Percentiles rank a stretch among this genome's conserved stretches.
Conservation (phyloP, 2,113 vertebrate genomes). For the Lasiurus borealis region DNA sequence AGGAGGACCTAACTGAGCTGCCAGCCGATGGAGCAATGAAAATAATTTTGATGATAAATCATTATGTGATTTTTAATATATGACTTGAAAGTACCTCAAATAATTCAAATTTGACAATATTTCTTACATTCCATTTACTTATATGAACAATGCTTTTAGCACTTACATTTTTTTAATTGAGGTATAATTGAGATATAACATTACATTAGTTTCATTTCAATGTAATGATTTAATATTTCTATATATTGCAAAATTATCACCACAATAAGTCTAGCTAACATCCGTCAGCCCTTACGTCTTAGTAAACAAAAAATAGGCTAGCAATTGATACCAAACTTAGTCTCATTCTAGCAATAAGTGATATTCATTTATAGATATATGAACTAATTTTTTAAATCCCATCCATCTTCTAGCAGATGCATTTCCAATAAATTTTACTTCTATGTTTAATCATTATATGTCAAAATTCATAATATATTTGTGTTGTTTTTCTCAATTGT, state of each 20-base stretch:
- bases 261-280: neutral
- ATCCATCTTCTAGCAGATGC: constrained; percentile 27
- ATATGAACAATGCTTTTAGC: neutral
- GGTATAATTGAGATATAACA: neutral
- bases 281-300: neutral
- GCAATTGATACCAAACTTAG: neutral
- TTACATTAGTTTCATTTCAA: neutral
- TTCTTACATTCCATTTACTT: constrained; percentile 40
- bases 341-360: constrained; percentile 32
- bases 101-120: constrained; percentile 28
- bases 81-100: constrained; percentile 45
- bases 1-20: neutral
- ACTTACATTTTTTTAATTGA: neutral
- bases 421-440: constrained; percentile 42
- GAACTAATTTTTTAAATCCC: constrained; percentile 17
- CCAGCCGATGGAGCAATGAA: constrained; percentile 32
- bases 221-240: neutral
- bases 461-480: constrained; percentile 44
- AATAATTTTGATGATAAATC: constrained; percentile 52
- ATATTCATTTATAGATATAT: neutral
- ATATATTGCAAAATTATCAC: neutral
- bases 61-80: constrained; percentile 52
- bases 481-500: constrained; percentile 46
- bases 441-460: constrained; percentile 47
- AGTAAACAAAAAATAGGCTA: constrained; percentile 40